Conservation (phyloP, 2,888 invertebrate genomes). For the Tetragnatha montana region DNA sequence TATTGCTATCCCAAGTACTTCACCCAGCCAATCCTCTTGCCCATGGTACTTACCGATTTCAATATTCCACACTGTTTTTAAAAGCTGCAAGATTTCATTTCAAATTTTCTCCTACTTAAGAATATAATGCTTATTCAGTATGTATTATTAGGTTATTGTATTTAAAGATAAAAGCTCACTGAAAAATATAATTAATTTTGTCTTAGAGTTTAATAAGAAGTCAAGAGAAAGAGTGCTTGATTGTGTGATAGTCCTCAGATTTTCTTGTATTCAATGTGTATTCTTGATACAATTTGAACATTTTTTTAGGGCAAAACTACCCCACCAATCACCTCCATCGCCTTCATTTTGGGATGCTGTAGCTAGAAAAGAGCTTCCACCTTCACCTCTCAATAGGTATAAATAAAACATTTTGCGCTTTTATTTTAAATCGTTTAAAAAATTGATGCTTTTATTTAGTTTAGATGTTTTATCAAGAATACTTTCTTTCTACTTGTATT, state of each 20-base stretch:
- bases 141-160: too few species aligned
- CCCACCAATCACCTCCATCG: conserved; percentile 57
- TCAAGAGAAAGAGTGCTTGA: too few species aligned
- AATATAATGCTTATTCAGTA: too few species aligned
- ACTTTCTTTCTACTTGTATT: too few species aligned
- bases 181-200: too few species aligned
- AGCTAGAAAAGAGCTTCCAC: conserved; percentile 48
- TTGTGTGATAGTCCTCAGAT: too few species aligned
- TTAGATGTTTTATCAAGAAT: too few species aligned
- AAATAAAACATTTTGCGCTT: background rate
- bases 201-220: too few species aligned
- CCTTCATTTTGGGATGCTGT: conserved; percentile 66
- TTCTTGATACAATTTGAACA: background rate
- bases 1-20: conserved; percentile 35
- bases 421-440: background rate
- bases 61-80: background rate
- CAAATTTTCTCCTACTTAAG: too few species aligned
- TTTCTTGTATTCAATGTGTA: background rate
- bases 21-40: conserved; percentile 42
- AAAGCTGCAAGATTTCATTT: too few species aligned
- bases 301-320: conserved; percentile 56
- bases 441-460: background rate
- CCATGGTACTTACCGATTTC: conserved; percentile 46
- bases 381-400: conserved; percentile 50
- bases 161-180: too few species aligned